A percentile compares a stretch with the other conserved stretches of the same genome.
These are phyloP conservation scores for Cylindroiulus punctatus DNA, from an alignment of 2,888 invertebrate species.

Conservation along the genomic window DNA sequence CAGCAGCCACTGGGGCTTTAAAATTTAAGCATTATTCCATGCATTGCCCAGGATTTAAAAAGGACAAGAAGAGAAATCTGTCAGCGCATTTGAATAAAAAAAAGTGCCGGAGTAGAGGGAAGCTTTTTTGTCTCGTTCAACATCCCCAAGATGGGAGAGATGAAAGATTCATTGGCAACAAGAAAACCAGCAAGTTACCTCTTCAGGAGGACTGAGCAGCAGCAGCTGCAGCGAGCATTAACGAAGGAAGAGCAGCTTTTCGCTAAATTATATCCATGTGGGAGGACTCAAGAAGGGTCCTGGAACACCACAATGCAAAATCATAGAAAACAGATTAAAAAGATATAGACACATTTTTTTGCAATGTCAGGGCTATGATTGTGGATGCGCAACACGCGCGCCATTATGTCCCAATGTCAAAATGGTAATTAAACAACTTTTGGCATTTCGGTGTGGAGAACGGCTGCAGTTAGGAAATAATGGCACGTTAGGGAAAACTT, in stretches of 20 bases:
- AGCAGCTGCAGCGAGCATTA: slow-evolving; percentile 40
- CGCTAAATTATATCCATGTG: slow-evolving; percentile 5
- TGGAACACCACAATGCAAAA: slow-evolving; percentile 1
- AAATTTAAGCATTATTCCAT: slow-evolving; percentile 47
- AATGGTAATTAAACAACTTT: neutral
- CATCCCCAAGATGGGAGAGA: slow-evolving; percentile 41
- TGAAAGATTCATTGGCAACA: slow-evolving; percentile 47
- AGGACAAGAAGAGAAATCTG: slow-evolving; percentile 47
- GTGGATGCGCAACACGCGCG: slow-evolving; percentile 5
- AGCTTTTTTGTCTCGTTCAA: slow-evolving; percentile 45
- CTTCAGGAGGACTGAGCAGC: slow-evolving; percentile 22
- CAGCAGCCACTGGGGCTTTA: slow-evolving; percentile 39
- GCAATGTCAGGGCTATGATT: neutral
- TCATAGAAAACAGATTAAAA: slow-evolving; percentile 44
- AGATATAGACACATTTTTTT: neutral
- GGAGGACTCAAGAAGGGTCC: neutral
- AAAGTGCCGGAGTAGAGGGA: slow-evolving; percentile 7
- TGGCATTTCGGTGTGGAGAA: neutral
- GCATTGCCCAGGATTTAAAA: slow-evolving; percentile 40
- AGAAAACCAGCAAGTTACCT: slow-evolving; percentile 2
- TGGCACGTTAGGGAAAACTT: slow-evolving; percentile 8
- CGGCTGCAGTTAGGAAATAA: neutral
- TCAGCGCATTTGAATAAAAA: slow-evolving; percentile 36
- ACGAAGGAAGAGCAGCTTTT: slow-evolving; percentile 29
- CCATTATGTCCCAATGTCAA: neutral